These are phyloP conservation scores for Luperina testacea DNA, from an alignment of 2,888 invertebrate genomes.

Conservation along the genomic window DNA sequence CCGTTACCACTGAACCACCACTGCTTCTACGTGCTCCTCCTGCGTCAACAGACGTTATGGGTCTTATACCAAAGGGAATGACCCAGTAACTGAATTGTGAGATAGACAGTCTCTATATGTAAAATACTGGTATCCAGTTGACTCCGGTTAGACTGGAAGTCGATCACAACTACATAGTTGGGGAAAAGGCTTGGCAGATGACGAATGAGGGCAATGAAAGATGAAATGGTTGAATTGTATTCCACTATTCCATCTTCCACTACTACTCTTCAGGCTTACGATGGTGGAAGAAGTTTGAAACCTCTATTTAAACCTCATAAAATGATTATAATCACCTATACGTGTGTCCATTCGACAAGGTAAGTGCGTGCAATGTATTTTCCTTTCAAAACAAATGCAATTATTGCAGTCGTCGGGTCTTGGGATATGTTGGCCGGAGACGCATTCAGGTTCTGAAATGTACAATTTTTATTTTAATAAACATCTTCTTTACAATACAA, in stretches of 20 bases:
- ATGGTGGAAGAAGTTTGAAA: not conserved
- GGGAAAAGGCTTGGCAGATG: not conserved
- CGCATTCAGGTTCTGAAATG: slow-evolving; percentile 26
- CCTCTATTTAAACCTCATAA: not conserved
- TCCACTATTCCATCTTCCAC: too few species aligned
- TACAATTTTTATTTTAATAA: not conserved
- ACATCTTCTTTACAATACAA: not conserved
- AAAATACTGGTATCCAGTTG: not conserved
- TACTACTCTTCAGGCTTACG: too few species aligned
- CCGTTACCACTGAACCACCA: too few species aligned
- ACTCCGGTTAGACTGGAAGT: too few species aligned
- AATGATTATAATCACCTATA: slow-evolving; percentile 10
- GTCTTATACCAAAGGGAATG: not conserved
- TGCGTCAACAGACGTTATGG: not conserved
- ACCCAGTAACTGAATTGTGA: not conserved
- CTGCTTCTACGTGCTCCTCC: too few species aligned
- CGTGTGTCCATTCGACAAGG: not conserved
- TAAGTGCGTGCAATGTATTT: slow-evolving; percentile 26
- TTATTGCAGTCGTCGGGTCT: slow-evolving; percentile 26
- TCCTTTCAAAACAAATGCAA: slow-evolving; percentile 34
- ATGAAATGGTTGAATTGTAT: not conserved
- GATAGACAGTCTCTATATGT: not conserved
- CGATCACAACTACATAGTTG: not conserved
- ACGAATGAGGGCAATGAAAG: not conserved
- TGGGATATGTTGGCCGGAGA: slow-evolving; percentile 1